These are phyloP conservation scores for Drosophila insularis DNA, from an alignment of 1,140 invertebrate species.

Conservation along the genomic window DNA sequence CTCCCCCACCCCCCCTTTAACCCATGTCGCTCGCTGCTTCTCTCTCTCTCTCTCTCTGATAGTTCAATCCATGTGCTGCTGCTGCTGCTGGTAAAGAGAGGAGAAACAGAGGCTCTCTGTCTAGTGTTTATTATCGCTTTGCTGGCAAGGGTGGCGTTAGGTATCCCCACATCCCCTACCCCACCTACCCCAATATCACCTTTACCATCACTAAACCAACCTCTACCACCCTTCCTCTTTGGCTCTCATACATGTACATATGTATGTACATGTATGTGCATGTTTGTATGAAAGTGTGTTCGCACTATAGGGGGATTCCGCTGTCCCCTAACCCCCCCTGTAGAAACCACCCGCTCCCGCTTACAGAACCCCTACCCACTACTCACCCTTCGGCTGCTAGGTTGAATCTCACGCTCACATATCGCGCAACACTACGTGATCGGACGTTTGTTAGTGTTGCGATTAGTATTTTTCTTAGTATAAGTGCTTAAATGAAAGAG, in stretches of 20 bases:
- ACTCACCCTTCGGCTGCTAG: conserved; percentile 1
- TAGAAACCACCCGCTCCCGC: not conserved
- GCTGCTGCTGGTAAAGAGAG: not conserved
- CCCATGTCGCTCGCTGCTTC: conserved; percentile 10
- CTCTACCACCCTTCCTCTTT: conserved; percentile 14
- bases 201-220: conserved; percentile 13
- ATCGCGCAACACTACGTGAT: conserved; percentile 59
- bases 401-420: conserved; percentile 52
- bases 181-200: conserved; percentile 5
- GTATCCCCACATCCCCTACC: conserved; percentile 33
- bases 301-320: not conserved
- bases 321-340: not conserved
- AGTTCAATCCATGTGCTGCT: not conserved
- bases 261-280: not conserved
- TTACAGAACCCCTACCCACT: conserved; percentile 2
- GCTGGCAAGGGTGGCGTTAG: conserved; percentile 70
- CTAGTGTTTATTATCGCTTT: conserved; percentile 69
- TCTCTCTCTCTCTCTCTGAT: conserved; percentile 20
- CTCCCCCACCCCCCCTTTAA: not conserved
- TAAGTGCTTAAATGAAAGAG: conserved; percentile 18
- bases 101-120: not conserved
- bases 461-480: conserved; percentile 55
- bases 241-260: conserved; percentile 22
- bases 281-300: not conserved
- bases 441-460: conserved; percentile 37